phyloP scores from a whole-genome alignment of 2,888 invertebrate species.

The Polydrusus pterygomalis region DNA sequence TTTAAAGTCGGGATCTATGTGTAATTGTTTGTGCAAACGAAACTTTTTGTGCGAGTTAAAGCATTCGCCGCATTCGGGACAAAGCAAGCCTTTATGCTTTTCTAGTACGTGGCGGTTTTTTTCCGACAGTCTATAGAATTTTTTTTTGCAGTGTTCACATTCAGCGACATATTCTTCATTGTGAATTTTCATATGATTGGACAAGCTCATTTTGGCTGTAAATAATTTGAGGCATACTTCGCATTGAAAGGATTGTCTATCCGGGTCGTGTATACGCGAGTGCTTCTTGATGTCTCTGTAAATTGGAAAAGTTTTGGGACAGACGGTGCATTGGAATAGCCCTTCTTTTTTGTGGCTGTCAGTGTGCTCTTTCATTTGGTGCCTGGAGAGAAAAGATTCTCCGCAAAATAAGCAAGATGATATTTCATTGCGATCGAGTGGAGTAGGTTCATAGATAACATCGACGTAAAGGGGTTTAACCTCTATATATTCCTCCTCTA shows the following conservation, averaged over 20 bases:
- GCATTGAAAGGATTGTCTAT: conserved; percentile 69
- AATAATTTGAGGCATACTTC: conserved; percentile 58
- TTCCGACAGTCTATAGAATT: conserved; percentile 50
- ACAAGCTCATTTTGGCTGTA: conserved; percentile 51
- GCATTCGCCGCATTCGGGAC: neutral
- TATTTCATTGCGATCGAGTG: neutral
- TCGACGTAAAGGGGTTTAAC: neutral
- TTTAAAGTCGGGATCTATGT: neutral
- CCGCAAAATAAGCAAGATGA: neutral
- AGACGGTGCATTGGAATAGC: neutral
- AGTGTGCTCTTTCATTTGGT: conserved; percentile 54
- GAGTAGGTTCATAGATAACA: neutral
- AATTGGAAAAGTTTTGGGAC: neutral
- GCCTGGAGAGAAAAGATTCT: neutral
- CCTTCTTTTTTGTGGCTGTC: conserved; percentile 40
- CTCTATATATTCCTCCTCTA: neutral
- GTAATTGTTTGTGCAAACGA: neutral
- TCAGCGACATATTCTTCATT: conserved; percentile 57
- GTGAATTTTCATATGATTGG: conserved; percentile 61
- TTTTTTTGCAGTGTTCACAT: conserved; percentile 57
- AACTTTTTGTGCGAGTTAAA: neutral
- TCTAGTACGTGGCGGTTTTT: conserved; percentile 67
- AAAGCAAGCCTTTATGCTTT: neutral
- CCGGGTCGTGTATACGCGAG: conserved; percentile 1
- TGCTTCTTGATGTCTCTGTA: neutral